Percentiles rank a stretch among this genome's conserved stretches.
These are phyloP conservation scores for Auanema sp. DNA, from an alignment of 2,888 invertebrate species.

Conservation along the genomic window DNA sequence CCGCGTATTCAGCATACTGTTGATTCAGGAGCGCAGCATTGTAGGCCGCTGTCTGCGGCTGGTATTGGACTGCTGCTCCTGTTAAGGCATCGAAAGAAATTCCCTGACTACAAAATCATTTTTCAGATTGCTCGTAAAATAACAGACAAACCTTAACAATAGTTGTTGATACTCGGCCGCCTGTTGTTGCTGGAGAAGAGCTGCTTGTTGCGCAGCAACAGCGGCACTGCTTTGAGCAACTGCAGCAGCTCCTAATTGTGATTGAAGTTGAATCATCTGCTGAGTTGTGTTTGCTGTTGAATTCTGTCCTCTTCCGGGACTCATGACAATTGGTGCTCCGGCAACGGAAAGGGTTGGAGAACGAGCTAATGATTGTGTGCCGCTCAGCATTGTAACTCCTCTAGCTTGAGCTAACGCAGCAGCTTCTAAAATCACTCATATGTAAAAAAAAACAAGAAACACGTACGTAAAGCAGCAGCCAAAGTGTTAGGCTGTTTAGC, in stretches of 20 bases:
- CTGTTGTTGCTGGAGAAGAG: conserved; percentile 37
- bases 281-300: conserved; percentile 9
- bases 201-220: conserved; percentile 39
- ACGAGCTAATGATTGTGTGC: conserved; percentile 28
- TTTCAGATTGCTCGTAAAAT: background rate
- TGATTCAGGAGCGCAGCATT: conserved; percentile 9
- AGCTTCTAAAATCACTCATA: conserved; percentile 24
- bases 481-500: conserved; percentile 29
- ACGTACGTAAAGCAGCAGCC: conserved; percentile 38
- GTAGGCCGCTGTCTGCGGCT: conserved; percentile 14
- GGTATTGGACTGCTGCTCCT: conserved; percentile 15
- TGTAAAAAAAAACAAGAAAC: conserved; percentile 2
- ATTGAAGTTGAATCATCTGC: conserved; percentile 11
- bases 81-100: conserved; percentile 16
- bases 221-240: conserved; percentile 15
- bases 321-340: conserved; percentile 56
- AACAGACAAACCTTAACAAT: conserved; percentile 33
- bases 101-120: conserved; percentile 13
- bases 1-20: conserved; percentile 40
- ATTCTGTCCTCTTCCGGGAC: conserved; percentile 35
- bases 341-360: conserved; percentile 40
- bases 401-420: conserved; percentile 25
- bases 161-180: conserved; percentile 48
- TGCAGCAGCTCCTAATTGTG: conserved; percentile 19
- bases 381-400: conserved; percentile 23